Evolutionary conservation across 2,797 vertebrate genomes (phyloP), one percentile per base, ranked within the genome.

Genomic region (Varecia variegata): DNA sequence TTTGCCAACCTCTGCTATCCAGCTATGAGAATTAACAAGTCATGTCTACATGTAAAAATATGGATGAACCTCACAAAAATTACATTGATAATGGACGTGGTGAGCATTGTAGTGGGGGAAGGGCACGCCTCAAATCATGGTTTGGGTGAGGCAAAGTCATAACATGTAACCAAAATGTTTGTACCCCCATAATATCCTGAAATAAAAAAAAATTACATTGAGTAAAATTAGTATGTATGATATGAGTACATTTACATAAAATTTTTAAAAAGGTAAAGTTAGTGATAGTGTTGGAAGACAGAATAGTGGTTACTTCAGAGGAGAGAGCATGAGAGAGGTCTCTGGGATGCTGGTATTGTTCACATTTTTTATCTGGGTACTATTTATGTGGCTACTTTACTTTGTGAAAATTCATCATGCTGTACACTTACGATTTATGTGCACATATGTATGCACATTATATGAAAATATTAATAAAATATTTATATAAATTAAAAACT

Each of bases 1-100:
- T 86, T 95, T 86, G 68, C 74, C 23, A 45, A n/a, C 10, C 52
- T 23, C 3, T 88, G 65, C n/a, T 81, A 45, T 65, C 30, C 2
- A 54, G 54, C 50, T 81, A 56, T 88, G 43, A 91, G 67, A 92
- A 86, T 92, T 50, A 93, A 93, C 20, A 30, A 93, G 70, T 45
- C 32, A n/a, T 67, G 18, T 96, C 32, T 50, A 52, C 14, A 9
- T 38, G 40, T 52, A 84, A 88, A 92, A 80, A 54, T 70, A 47
- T 56, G 25, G 54, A 65, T 84, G 52, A 45, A 71, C 21, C 23
- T 60, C 74, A 93, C 45, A 93, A 96, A 96, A 93, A 74, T 58
- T 76, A 77, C 47, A 70, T 25, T 76, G 73, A 76, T 54, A 54
- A 54, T 54, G 54, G 54, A 54, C 8, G 3, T 8, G 20, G 54